These are phyloP conservation scores for Ennomos quercinarius DNA, from an alignment of 2,888 invertebrate genomes.

Conservation along the genomic window DNA sequence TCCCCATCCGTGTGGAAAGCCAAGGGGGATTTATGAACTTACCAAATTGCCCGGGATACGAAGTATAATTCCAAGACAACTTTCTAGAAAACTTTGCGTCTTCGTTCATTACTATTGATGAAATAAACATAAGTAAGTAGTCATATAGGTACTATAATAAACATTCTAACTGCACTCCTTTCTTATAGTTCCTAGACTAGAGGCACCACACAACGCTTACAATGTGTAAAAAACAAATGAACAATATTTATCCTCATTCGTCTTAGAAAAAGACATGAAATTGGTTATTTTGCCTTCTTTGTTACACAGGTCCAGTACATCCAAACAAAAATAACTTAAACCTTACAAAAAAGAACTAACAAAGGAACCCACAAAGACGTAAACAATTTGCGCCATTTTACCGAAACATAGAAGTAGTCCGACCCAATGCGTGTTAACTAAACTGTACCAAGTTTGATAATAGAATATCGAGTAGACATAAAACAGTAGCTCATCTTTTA, in stretches of 20 bases:
- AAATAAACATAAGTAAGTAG: too few relatives aligned
- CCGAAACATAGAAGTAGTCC: slow-evolving; percentile 29
- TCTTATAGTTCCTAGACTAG: too few relatives aligned
- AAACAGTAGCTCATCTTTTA: not conserved
- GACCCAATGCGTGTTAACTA: slow-evolving; percentile 28
- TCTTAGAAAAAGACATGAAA: not conserved
- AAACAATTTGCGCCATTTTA: slow-evolving; percentile 33
- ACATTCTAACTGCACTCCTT: too few relatives aligned
- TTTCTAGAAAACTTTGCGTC: too few relatives aligned
- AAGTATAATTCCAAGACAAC: too few relatives aligned
- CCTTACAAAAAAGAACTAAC: slow-evolving; percentile 27
- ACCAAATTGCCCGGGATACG: too few relatives aligned
- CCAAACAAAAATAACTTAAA: slow-evolving; percentile 15
- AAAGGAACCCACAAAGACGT: slow-evolving; percentile 17
- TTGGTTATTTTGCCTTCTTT: slow-evolving; percentile 22
- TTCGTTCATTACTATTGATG: too few relatives aligned
- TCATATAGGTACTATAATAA: too few relatives aligned
- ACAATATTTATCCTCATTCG: not conserved
- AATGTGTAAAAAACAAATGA: too few relatives aligned
- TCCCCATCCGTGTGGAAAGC: too few relatives aligned
- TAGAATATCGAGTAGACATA: not conserved
- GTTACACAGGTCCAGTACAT: slow-evolving; percentile 4
- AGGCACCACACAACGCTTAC: too few relatives aligned
- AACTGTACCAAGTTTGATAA: slow-evolving; percentile 5
- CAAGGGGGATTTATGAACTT: too few relatives aligned